Evolutionary conservation across 2,113 vertebrate genomes (phyloP).

Genomic region (Alosa alosa): DNA sequence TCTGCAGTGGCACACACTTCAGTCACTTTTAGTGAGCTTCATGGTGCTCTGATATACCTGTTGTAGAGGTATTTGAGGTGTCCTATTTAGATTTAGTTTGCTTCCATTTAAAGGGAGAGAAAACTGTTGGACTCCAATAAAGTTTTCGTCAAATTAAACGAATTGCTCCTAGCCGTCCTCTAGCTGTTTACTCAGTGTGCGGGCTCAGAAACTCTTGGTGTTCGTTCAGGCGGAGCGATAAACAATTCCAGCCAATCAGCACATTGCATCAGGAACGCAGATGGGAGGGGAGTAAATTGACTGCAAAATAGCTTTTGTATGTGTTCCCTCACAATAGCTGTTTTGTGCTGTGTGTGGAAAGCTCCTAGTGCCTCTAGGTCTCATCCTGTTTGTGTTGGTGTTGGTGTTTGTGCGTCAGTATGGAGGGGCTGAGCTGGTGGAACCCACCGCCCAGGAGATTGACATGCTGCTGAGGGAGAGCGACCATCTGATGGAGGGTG

Average conservation of each 20-base stretch:
- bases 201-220: not conserved
- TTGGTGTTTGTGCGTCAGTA: slow-evolving; percentile 41
- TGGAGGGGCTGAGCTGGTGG: slow-evolving; percentile 74
- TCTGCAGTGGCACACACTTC: not conserved
- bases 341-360: not conserved
- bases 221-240: not conserved
- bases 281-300: not conserved
- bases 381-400: not conserved
- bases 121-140: not conserved
- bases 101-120: not conserved
- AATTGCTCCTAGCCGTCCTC: not conserved
- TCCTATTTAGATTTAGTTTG: not conserved
- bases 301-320: not conserved
- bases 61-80: not conserved
- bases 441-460: slow-evolving; percentile 71
- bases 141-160: not conserved
- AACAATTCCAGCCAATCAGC: not conserved
- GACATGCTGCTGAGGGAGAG: slow-evolving; percentile 75
- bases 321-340: not conserved
- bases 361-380: too few species aligned
- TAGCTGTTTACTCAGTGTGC: not conserved
- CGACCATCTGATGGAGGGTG: slow-evolving; percentile 63
- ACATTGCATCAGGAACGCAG: not conserved
- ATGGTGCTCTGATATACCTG: too few species aligned
- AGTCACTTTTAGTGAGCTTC: not conserved